Evolutionary conservation across 30 jellyfish, hydroid and myxozoan genomes (phyloP), one percentile per base, ranked within the genome.

Genomic region (Chironex yamaguchii): DNA sequence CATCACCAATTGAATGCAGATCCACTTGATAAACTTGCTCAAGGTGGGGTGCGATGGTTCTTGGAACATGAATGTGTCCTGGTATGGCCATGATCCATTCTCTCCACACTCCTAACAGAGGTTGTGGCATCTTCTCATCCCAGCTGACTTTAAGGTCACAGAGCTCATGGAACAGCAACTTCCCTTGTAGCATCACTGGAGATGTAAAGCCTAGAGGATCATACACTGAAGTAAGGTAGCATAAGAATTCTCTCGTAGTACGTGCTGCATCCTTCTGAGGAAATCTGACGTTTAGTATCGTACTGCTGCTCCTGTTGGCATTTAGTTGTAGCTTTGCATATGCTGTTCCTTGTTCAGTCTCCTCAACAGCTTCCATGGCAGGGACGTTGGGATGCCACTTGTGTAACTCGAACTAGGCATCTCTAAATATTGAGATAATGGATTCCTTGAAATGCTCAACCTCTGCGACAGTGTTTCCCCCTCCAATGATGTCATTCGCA

Each of bases 1-100:
- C 95, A 67, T 89, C 97, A 53, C 91, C 97, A 70, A 89, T 81
- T 13, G 80, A 87, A 81, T 82, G 95, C 26, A 81, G 84, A 23
- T 70, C 95, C 34, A 81, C 30, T 12, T 51, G n/a, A 4, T 54
- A 0, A 72, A 89, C 67, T 2, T 54, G 62, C 32, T 74, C 78
- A 25, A 62, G 62, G 27, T 36, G 31, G 11, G 1, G 26, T 31
- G 85, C 53, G 4, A 86, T 30, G 25, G 84, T 66, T 29, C 93
- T 67, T 12, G 84, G 54, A 20, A 36, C 58, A 20, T 51, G 78
- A 21, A 89, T 49, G 4, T 36, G 27, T 22, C 67, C 49, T 53
- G 96, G 91, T 24, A 81, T 29, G 2, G 34, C 34, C 26, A 22
- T 35, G 17, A 22, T 24, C 87, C 74, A 81, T 62, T 21, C 33